Conservation (phyloP, 2,888 invertebrate species). For the Callyntrura sp. region DNA sequence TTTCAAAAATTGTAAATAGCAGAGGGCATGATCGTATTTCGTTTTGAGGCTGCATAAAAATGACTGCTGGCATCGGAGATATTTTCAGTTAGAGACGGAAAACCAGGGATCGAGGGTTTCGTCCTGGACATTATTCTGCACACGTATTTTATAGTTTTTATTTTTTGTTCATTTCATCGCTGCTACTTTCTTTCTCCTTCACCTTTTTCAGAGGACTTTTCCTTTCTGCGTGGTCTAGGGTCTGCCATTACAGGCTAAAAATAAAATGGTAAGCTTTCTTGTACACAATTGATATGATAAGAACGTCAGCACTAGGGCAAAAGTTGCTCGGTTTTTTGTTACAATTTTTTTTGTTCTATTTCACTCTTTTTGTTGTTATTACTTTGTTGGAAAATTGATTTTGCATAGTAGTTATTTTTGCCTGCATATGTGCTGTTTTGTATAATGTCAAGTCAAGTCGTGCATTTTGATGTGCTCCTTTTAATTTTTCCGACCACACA, state of each 20-base stretch:
- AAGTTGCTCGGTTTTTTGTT: no score
- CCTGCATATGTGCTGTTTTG: not conserved
- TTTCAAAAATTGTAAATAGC: slow-evolving; percentile 6
- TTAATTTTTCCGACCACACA: slow-evolving; percentile 5
- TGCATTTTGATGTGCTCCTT: not conserved
- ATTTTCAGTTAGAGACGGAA: no score
- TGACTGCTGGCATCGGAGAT: no score
- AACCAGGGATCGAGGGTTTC: no score
- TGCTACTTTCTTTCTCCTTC: not conserved
- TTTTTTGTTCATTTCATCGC: not conserved
- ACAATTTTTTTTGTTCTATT: no score
- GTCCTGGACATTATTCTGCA: no score
- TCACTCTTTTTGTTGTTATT: no score
- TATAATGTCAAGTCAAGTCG: slow-evolving; percentile 21
- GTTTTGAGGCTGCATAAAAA: not conserved
- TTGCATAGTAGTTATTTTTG: not conserved
- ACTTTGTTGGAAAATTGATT: no score
- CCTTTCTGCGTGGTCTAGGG: not conserved
- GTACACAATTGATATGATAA: no score
- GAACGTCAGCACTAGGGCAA: no score
- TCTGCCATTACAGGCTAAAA: not conserved
- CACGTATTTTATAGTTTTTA: no score
- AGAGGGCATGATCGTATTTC: not conserved
- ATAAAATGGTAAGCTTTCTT: not conserved
- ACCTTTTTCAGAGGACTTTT: not conserved